phyloP scores from a whole-genome alignment of 2,113 vertebrate species.

The Dunckerocampus dactyliophorus region DNA sequence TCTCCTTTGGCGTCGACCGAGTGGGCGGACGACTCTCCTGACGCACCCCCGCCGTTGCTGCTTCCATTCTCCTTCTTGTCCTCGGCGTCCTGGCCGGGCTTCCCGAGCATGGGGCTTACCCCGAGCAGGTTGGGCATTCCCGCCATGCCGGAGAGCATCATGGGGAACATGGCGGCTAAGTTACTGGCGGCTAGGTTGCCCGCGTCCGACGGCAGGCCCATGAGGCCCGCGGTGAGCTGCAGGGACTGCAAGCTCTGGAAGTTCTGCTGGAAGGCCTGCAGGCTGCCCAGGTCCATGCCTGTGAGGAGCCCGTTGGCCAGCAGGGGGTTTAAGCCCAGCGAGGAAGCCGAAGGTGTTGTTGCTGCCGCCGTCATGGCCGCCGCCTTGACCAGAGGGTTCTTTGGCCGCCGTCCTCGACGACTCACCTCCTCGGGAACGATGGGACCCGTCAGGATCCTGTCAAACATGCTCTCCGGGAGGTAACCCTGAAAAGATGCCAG shows the following conservation, averaged over 20 bases:
- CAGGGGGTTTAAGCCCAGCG: slow-evolving; percentile 76
- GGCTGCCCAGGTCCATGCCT: slow-evolving; percentile 85
- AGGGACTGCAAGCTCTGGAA: slow-evolving; percentile 91
- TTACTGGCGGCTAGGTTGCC: slow-evolving; percentile 81
- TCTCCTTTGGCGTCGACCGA: slow-evolving; percentile 79
- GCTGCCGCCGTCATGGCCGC: slow-evolving; percentile 56
- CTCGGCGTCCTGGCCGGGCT: slow-evolving; percentile 68
- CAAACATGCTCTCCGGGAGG: slow-evolving; percentile 95
- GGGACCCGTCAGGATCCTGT: slow-evolving; percentile 94
- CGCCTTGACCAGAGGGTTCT: slow-evolving; percentile 85
- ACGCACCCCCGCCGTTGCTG: slow-evolving; percentile 51
- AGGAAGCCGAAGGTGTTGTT: slow-evolving; percentile 53
- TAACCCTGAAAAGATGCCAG: slow-evolving; percentile 77
- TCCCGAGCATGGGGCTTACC: slow-evolving; percentile 81
- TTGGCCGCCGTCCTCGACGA: slow-evolving; percentile 89
- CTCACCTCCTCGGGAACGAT: slow-evolving; percentile 97
- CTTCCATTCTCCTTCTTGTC: slow-evolving; percentile 77
- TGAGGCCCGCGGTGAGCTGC: slow-evolving; percentile 89
- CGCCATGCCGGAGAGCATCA: slow-evolving; percentile 94
- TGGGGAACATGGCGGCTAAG: slow-evolving; percentile 93
- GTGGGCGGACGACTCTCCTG: slow-evolving; percentile 57
- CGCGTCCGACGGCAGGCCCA: slow-evolving; percentile 85
- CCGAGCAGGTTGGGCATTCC: slow-evolving; percentile 90
- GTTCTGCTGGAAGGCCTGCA: slow-evolving; percentile 97
- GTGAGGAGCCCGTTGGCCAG: slow-evolving; percentile 85